Conservation (phyloP, 2,113 vertebrate species). For the Alligator mississippiensis region DNA sequence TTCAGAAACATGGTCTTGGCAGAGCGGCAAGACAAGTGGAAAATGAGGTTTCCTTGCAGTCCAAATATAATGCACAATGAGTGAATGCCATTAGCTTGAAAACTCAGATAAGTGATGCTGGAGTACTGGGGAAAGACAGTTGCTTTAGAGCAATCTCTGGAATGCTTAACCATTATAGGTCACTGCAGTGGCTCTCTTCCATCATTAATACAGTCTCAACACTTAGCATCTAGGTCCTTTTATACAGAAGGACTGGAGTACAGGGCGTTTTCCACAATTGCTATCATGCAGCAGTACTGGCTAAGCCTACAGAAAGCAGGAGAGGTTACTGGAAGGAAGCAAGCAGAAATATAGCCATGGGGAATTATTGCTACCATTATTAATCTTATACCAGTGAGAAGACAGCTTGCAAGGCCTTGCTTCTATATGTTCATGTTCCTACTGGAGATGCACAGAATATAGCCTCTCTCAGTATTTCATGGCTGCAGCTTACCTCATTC, state of each 20-base stretch:
- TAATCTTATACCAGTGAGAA: not conserved
- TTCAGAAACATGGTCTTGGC: conserved; percentile 23
- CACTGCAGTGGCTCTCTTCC: not conserved
- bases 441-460: not conserved
- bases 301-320: not conserved
- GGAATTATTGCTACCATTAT: not conserved
- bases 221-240: not conserved
- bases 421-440: not conserved
- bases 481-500: not conserved
- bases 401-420: not conserved
- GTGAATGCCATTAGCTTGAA: not conserved
- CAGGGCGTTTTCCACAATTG: not conserved
- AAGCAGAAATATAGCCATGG: not conserved
- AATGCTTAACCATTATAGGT: not conserved
- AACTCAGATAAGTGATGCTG: not conserved
- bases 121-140: not conserved
- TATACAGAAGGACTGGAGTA: not conserved
- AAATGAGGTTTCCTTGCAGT: conserved; percentile 28
- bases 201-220: not conserved
- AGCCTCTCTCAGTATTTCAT: not conserved
- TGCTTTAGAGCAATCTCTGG: not conserved
- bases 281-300: not conserved
- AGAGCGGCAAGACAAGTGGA: conserved; percentile 20
- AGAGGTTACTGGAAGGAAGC: not conserved
- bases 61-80: conserved; percentile 13